Evolutionary conservation across 2,888 invertebrate genomes (phyloP).

Genomic region (Clanis bilineata): DNA sequence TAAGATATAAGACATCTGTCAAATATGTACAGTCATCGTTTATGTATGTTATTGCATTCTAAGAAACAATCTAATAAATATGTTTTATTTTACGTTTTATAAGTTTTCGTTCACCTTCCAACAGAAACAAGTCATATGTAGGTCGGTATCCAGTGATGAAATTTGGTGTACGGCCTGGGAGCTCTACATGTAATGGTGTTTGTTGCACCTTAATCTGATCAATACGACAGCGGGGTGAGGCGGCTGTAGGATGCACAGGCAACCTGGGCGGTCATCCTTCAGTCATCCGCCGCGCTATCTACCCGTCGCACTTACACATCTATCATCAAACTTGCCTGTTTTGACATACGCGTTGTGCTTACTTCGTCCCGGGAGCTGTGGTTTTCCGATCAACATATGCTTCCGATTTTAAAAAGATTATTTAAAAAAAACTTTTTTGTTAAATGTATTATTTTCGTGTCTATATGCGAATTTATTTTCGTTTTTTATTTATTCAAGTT

Average conservation of each 20-base stretch:
- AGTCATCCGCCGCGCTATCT: neutral
- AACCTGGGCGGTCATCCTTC: neutral
- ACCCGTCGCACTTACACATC: neutral
- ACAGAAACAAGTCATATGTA: conserved; percentile 30
- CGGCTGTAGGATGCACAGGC: neutral
- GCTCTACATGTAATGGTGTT: neutral
- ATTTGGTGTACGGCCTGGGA: neutral
- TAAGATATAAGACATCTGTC: too few relatives aligned
- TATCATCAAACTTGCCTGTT: too few relatives aligned
- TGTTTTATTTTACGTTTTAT: too few relatives aligned
- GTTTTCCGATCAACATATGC: neutral
- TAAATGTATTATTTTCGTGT: neutral
- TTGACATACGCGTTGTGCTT: too few relatives aligned
- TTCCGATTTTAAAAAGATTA: neutral
- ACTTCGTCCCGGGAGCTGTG: neutral
- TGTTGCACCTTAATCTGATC: neutral
- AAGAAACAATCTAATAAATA: too few relatives aligned
- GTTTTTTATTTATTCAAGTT: neutral
- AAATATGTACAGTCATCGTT: too few relatives aligned
- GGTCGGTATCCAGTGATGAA: neutral
- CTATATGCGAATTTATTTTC: neutral
- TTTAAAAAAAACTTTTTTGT: neutral
- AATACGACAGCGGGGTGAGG: neutral
- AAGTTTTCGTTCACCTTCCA: too few relatives aligned
- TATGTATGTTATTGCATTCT: too few relatives aligned